Conservation (phyloP, 2,113 vertebrate species). For the Rana temporaria region DNA sequence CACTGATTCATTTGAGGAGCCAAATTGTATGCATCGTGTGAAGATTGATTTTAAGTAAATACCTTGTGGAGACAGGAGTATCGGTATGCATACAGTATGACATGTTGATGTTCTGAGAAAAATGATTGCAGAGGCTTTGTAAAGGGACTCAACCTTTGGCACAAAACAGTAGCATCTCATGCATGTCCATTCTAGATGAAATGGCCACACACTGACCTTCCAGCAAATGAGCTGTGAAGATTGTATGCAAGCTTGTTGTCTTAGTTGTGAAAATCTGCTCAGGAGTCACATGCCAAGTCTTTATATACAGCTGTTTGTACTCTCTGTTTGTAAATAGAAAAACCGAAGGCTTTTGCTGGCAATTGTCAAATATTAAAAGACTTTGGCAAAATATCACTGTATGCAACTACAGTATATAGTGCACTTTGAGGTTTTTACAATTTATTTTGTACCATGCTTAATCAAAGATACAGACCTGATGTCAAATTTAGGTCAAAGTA, state of each 20-base stretch:
- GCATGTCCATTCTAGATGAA: slow-evolving; percentile 14
- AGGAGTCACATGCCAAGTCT: neutral
- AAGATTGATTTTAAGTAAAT: slow-evolving; percentile 48
- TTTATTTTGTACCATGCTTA: neutral
- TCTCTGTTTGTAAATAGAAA: slow-evolving; percentile 6
- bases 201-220: slow-evolving; percentile 32
- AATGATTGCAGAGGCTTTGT: slow-evolving; percentile 9
- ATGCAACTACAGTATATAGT: neutral
- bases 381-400: neutral
- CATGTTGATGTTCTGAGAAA: slow-evolving; percentile 36
- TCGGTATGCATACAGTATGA: slow-evolving; percentile 33
- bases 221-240: slow-evolving; percentile 40
- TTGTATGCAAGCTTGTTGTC: slow-evolving; percentile 10
- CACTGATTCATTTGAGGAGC: neutral
- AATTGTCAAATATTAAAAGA: slow-evolving; percentile 4
- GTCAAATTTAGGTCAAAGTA: slow-evolving; percentile 1
- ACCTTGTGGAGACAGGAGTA: slow-evolving; percentile 19
- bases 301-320: slow-evolving; percentile 14
- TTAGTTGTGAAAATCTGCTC: slow-evolving; percentile 3
- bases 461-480: neutral
- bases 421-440: neutral
- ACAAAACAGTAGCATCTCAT: slow-evolving; percentile 30
- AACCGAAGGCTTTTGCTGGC: neutral
- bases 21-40: slow-evolving; percentile 30
- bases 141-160: slow-evolving; percentile 42